Conservation (phyloP, 2,113 vertebrate genomes). For the Oncorhynchus nerka region DNA sequence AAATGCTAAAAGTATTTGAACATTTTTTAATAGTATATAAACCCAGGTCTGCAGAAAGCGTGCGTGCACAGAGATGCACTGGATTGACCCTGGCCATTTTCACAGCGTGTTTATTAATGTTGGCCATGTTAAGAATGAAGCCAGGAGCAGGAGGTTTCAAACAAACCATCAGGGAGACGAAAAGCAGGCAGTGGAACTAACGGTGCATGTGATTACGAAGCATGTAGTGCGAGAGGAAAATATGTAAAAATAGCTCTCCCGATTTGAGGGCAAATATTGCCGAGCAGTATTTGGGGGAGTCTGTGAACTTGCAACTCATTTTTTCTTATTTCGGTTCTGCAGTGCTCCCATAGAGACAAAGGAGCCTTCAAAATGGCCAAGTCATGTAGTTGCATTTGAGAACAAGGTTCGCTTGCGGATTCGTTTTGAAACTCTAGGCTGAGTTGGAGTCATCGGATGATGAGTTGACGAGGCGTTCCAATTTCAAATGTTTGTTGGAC, state of each 20-base stretch:
- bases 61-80: neutral
- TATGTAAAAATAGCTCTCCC: neutral
- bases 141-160: neutral
- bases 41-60: too few species aligned
- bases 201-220: slow-evolving; percentile 19
- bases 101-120: slow-evolving; percentile 22
- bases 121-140: slow-evolving; percentile 20
- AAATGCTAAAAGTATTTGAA: too few species aligned
- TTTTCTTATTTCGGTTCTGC: too few species aligned
- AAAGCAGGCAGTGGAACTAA: slow-evolving; percentile 5
- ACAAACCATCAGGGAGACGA: slow-evolving; percentile 19
- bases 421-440: neutral
- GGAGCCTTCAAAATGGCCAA: too few species aligned
- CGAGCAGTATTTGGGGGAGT: neutral
- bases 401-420: neutral
- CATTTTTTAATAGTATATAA: too few species aligned
- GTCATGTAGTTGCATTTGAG: neutral
- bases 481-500: slow-evolving; percentile 7
- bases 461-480: neutral
- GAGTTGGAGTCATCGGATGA: neutral
- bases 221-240: neutral
- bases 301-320: neutral
- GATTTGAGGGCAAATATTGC: neutral
- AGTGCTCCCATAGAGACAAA: too few species aligned
- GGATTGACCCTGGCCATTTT: neutral